These are phyloP conservation scores for Sebastes itinus DNA, from an alignment of 2,797 vertebrate species.

Conservation along the genomic window DNA sequence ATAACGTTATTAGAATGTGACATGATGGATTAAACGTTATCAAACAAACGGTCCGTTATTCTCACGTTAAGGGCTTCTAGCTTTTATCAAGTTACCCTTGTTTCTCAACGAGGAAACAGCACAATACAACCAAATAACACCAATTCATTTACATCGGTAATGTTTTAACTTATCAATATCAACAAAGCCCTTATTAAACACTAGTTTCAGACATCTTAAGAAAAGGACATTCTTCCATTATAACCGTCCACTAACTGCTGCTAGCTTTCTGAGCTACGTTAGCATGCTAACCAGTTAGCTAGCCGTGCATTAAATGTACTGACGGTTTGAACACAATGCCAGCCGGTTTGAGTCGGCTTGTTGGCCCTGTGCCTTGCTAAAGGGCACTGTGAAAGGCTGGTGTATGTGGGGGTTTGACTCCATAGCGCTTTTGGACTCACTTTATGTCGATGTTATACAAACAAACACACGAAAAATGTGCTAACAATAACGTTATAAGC, in stretches of 20 bases:
- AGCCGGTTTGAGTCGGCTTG: too few relatives aligned
- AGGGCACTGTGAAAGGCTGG: too few relatives aligned
- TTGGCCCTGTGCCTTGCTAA: neutral
- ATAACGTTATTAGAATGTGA: neutral
- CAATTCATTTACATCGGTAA: fast-evolving
- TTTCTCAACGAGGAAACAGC: neutral
- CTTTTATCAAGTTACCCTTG: fast-evolving
- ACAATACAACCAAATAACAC: neutral
- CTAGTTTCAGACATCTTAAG: neutral
- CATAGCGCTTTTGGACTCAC: too few relatives aligned
- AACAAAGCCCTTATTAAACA: fast-evolving
- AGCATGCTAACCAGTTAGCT: neutral
- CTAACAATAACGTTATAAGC: neutral
- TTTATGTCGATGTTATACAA: neutral
- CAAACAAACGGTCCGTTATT: neutral
- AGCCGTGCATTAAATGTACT: neutral
- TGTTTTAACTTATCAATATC: neutral
- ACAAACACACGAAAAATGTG: neutral
- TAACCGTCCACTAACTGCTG: neutral
- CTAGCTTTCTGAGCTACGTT: neutral
- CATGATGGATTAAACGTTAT: neutral
- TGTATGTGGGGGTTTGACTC: neutral
- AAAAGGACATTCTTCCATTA: neutral
- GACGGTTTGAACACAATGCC: too few relatives aligned
- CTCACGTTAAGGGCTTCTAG: neutral